Evolutionary conservation across 2,888 invertebrate species (phyloP).

Genomic region (Synanthedon vespiformis): DNA sequence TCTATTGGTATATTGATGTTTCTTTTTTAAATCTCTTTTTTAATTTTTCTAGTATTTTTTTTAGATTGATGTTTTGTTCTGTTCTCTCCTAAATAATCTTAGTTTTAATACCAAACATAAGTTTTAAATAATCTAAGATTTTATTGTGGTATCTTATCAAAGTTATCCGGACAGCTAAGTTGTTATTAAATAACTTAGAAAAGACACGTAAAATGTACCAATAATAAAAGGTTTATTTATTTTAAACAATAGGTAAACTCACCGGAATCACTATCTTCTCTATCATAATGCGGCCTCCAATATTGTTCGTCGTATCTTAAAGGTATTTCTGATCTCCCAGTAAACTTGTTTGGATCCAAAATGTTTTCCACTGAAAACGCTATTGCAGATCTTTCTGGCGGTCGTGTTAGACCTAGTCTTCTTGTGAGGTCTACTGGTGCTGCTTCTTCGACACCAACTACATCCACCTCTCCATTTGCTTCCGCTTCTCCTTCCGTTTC

Average conservation of each 20-base stretch:
- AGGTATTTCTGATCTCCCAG: conserved; percentile 73
- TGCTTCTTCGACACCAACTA: conserved; percentile 61
- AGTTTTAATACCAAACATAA: too few relatives aligned
- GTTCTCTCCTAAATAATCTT: too few relatives aligned
- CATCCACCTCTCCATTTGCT: conserved; percentile 52
- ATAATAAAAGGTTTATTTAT: too few relatives aligned
- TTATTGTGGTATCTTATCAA: too few relatives aligned
- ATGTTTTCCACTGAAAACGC: conserved; percentile 94
- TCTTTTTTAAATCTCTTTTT: too few relatives aligned
- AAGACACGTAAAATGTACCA: too few relatives aligned
- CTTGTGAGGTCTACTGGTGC: conserved; percentile 61
- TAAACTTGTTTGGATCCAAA: conserved; percentile 90
- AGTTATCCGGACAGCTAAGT: too few relatives aligned
- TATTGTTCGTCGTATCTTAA: conserved; percentile 71
- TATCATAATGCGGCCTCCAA: conserved; percentile 64
- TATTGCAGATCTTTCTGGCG: conserved; percentile 67
- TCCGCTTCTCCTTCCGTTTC: conserved; percentile 48
- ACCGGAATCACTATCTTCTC: conserved; percentile 72
- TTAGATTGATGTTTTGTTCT: too few relatives aligned
- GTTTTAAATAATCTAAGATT: too few relatives aligned
- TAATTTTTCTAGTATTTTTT: too few relatives aligned
- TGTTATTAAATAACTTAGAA: too few relatives aligned
- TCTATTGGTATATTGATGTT: too few relatives aligned
- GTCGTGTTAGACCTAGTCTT: conserved; percentile 70
- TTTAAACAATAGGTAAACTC: conserved; percentile 20